These are phyloP conservation scores for Notarius quadriscutis DNA, from an alignment of 2,113 vertebrate genomes.

Conservation along the genomic window DNA sequence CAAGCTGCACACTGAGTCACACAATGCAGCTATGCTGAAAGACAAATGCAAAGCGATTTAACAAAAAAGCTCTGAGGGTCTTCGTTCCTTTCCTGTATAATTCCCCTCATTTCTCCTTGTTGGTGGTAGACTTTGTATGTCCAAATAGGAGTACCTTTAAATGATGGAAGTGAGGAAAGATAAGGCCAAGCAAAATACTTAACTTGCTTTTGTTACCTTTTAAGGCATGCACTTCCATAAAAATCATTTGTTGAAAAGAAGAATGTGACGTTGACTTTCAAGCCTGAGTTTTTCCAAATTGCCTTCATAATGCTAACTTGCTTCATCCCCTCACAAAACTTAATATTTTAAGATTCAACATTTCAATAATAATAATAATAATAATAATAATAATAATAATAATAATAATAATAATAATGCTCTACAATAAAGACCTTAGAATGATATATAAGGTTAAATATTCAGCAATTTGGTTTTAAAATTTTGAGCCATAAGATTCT, in stretches of 20 bases:
- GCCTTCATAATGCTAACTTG: not conserved
- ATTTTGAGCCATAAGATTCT: not conserved
- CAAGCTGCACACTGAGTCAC: slow-evolving; percentile 34
- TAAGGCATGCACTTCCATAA: not conserved
- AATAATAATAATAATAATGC: not conserved
- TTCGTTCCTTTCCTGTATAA: slow-evolving; percentile 30
- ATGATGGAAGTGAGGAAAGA: slow-evolving; percentile 25
- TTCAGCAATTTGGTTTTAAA: not conserved
- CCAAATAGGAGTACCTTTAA: slow-evolving; percentile 21
- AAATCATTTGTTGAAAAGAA: not conserved
- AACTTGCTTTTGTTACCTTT: slow-evolving; percentile 15
- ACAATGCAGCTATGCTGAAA: slow-evolving; percentile 41
- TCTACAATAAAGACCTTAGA: not conserved
- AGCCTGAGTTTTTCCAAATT: not conserved
- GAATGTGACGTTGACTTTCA: not conserved
- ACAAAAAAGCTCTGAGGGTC: slow-evolving; percentile 24
- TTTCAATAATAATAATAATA: not conserved
- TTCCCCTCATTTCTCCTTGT: slow-evolving; percentile 20
- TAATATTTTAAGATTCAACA: not conserved
- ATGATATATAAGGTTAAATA: not conserved
- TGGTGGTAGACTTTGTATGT: slow-evolving; percentile 10
- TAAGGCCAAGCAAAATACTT: slow-evolving; percentile 28
- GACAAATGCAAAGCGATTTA: slow-evolving; percentile 36
- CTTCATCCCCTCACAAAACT: not conserved
- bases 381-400: too few relatives aligned